These are phyloP conservation scores for Mormyrops boulengeri DNA, from an alignment of 2,797 vertebrate species.

Conservation along the genomic window DNA sequence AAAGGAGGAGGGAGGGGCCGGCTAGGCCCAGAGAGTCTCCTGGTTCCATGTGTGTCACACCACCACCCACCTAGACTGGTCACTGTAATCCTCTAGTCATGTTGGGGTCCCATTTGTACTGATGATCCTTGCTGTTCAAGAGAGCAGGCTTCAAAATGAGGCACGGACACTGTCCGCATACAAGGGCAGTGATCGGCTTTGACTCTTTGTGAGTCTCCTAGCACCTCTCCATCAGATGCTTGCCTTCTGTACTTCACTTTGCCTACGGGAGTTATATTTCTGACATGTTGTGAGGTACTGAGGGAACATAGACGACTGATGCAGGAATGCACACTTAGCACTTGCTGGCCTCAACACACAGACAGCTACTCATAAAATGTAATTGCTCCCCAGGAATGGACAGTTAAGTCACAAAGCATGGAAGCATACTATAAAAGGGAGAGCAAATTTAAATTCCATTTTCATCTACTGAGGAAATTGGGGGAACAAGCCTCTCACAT, in stretches of 20 bases:
- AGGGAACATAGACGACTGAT: background rate
- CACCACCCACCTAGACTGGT: background rate
- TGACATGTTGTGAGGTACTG: background rate
- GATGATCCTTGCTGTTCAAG: slow-evolving; percentile 12
- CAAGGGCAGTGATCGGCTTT: background rate
- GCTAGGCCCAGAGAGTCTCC: slow-evolving; percentile 19
- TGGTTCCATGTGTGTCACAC: slow-evolving; percentile 1
- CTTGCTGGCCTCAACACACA: background rate
- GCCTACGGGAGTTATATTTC: background rate
- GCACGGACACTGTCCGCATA: background rate
- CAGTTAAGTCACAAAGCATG: background rate
- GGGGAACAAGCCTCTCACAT: background rate
- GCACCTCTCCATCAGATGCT: background rate
- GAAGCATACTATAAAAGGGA: background rate
- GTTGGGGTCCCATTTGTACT: background rate
- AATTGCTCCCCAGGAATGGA: background rate
- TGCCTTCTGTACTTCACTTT: background rate
- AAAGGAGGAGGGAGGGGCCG: slow-evolving; percentile 8
- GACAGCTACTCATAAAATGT: background rate
- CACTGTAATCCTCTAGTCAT: background rate
- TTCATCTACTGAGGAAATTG: background rate
- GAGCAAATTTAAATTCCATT: background rate
- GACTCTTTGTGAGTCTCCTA: background rate
- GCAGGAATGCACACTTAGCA: background rate
- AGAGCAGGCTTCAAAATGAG: background rate